Percentiles rank a stretch among this genome's conserved stretches.
Conservation (phyloP, 1,140 invertebrate genomes). For the Cardiocondyla obscurior region DNA sequence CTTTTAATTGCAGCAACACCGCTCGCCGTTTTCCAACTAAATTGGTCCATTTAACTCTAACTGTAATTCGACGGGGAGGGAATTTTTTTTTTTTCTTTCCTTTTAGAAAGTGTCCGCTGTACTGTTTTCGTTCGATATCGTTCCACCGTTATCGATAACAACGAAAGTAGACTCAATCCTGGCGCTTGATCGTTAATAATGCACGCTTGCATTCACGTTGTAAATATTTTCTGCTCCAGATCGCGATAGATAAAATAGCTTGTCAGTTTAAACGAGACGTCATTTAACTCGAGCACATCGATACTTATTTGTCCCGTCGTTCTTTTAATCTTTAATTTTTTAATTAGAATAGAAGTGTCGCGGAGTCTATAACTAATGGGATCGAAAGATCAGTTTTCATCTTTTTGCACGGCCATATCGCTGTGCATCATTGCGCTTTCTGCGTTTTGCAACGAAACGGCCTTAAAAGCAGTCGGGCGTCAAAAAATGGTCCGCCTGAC, state of each 20-base stretch:
- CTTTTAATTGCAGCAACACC: slow-evolving; percentile 32
- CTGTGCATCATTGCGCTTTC: background rate
- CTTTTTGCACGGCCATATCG: background rate
- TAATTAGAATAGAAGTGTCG: too few species aligned
- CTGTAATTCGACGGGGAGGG: slow-evolving; percentile 7
- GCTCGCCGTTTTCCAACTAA: background rate
- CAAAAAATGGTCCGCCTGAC: background rate
- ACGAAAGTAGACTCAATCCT: background rate
- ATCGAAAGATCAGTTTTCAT: background rate
- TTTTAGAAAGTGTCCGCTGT: background rate
- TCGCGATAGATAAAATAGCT: background rate
- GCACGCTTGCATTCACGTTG: background rate
- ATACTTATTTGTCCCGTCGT: background rate
- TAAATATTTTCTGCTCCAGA: slow-evolving; percentile 9
- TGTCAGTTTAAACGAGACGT: background rate
- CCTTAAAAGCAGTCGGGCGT: slow-evolving; percentile 7
- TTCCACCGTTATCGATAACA: background rate
- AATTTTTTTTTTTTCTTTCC: background rate
- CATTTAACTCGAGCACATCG: background rate
- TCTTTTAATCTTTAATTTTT: too few species aligned
- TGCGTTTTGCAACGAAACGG: slow-evolving; percentile 8
- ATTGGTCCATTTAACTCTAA: slow-evolving; percentile 11
- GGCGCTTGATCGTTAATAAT: background rate
- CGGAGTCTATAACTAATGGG: too few species aligned
- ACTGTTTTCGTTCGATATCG: background rate